phyloP scores from a whole-genome alignment of 2,888 invertebrate species.

The Drosophila antonietae region DNA sequence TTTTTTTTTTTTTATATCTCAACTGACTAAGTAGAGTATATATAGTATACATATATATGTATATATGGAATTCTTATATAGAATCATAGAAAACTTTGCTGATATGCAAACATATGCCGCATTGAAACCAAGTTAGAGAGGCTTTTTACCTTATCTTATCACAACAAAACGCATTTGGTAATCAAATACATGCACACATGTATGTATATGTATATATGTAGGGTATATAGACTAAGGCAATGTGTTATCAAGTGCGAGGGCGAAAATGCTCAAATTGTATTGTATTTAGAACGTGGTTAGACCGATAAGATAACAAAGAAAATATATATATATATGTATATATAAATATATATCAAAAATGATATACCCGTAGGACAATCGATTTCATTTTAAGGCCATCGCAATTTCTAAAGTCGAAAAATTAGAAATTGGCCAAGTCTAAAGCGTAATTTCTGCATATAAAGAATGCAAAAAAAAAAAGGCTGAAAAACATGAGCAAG shows the following conservation, averaged over 20 bases:
- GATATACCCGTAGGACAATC: slow-evolving; percentile 24
- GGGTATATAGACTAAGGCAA: slow-evolving; percentile 26
- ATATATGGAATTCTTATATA: background rate
- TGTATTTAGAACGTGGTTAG: slow-evolving; percentile 39
- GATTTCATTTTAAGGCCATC: slow-evolving; percentile 32
- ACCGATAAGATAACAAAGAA: slow-evolving; percentile 42
- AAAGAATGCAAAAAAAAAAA: background rate
- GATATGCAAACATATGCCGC: slow-evolving; percentile 60
- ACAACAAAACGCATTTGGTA: slow-evolving; percentile 56
- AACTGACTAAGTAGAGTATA: slow-evolving; percentile 32
- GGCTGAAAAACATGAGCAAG: background rate
- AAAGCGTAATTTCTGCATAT: background rate
- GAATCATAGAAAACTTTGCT: slow-evolving; percentile 14
- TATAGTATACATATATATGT: background rate
- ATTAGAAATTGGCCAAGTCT: slow-evolving; percentile 11
- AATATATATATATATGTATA: background rate
- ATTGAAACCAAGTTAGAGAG: slow-evolving; percentile 34
- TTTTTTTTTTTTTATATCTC: slow-evolving; percentile 1
- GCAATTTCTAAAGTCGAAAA: slow-evolving; percentile 4
- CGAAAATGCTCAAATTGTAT: slow-evolving; percentile 37
- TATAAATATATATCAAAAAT: background rate
- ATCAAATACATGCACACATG: slow-evolving; percentile 42
- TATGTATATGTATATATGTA: slow-evolving; percentile 6
- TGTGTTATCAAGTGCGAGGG: slow-evolving; percentile 32
- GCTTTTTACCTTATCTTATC: slow-evolving; percentile 61